Evolutionary conservation across 2,797 vertebrate species (phyloP).

Genomic region (Garrulus glandarius): DNA sequence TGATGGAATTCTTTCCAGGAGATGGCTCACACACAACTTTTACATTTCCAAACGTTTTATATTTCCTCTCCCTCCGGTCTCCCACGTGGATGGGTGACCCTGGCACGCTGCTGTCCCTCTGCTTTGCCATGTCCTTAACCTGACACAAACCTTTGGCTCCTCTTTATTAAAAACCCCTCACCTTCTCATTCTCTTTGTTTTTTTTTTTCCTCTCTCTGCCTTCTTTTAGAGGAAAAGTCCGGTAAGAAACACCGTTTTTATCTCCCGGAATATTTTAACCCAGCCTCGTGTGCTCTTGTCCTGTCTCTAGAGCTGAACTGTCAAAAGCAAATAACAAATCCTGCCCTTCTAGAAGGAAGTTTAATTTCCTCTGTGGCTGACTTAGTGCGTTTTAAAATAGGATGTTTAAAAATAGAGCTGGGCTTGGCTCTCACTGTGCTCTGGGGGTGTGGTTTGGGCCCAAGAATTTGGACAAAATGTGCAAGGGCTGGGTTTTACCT

Average conservation of each 20-base stretch:
- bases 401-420: neutral
- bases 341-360: neutral
- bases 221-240: constrained; percentile 91
- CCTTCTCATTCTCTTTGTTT: constrained; percentile 17
- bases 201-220: constrained; percentile 63
- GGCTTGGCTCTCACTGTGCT: neutral
- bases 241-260: constrained; percentile 80
- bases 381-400: neutral
- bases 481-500: rapidly evolving
- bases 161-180: neutral
- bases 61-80: rapidly evolving
- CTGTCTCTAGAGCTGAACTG: neutral
- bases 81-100: rapidly evolving
- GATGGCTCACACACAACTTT: neutral
- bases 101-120: neutral
- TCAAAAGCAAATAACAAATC: neutral
- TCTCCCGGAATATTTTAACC: neutral
- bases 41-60: rapidly evolving
- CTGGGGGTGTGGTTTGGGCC: neutral
- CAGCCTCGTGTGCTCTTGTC: neutral
- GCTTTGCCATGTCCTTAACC: neutral
- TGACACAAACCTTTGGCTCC: neutral
- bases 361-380: neutral
- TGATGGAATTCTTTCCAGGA: rapidly evolving
- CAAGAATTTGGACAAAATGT: neutral